Evolutionary conservation across 2,888 invertebrate genomes (phyloP).

Genomic region (Meiosimyza platycephala): DNA sequence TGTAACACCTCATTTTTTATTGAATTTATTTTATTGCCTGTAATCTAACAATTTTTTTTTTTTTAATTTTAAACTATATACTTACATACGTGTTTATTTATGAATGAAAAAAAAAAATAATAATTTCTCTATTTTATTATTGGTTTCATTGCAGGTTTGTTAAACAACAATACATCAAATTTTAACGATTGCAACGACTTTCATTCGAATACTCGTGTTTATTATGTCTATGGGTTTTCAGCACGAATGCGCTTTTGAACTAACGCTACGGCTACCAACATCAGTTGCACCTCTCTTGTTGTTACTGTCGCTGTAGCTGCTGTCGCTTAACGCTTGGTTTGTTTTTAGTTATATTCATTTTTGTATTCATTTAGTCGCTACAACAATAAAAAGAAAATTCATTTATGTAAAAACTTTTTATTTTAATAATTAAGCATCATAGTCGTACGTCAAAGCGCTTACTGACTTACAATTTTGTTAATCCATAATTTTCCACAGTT

Average conservation of each 20-base stretch:
- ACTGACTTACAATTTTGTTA: not conserved
- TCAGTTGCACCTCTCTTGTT: slow-evolving; percentile 5
- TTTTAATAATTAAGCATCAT: too few relatives aligned
- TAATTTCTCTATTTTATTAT: slow-evolving; percentile 10
- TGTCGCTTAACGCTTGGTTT: slow-evolving; percentile 13
- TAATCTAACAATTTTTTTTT: not conserved
- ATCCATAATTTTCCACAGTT: not conserved
- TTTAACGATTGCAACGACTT: slow-evolving; percentile 18
- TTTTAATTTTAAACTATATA: not conserved
- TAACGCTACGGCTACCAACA: not conserved
- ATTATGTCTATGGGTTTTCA: not conserved
- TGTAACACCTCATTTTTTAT: not conserved
- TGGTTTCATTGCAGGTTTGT: not conserved
- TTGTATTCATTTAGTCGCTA: not conserved
- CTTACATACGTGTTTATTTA: not conserved
- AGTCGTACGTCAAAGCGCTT: too few relatives aligned
- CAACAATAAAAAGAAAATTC: too few relatives aligned
- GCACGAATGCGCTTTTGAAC: slow-evolving; percentile 34
- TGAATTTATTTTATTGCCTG: not conserved
- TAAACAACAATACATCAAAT: slow-evolving; percentile 10
- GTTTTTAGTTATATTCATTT: not conserved
- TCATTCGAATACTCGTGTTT: not conserved
- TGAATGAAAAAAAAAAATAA: not conserved
- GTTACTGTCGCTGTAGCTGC: not conserved
- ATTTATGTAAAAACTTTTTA: too few relatives aligned